Conservation (phyloP, 2,888 invertebrate species). For the Ypsolopha scabrella region DNA sequence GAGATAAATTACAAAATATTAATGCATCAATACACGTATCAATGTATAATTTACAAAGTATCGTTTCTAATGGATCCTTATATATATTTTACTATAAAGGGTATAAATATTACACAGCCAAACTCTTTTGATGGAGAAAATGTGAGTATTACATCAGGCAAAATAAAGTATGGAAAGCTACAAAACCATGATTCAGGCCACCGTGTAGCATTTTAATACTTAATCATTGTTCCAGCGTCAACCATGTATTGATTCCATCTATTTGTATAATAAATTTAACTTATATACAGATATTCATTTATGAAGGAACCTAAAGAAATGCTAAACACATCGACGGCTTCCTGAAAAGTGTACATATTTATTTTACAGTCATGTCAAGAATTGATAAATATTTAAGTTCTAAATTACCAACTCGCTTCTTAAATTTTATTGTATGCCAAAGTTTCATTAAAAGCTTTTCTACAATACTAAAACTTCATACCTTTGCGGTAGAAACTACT, state of each 20-base stretch:
- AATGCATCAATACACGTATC: constrained; percentile 41
- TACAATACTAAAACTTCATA: neutral
- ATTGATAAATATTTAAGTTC: no score
- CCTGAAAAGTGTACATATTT: constrained; percentile 28
- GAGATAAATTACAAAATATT: constrained; percentile 14
- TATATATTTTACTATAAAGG: no score
- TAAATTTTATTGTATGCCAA: no score
- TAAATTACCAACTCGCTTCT: no score
- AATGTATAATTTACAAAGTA: neutral
- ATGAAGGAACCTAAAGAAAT: constrained; percentile 13
- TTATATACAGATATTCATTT: constrained; percentile 10
- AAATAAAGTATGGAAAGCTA: neutral
- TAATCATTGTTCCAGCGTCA: constrained; percentile 55
- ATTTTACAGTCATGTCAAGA: neutral
- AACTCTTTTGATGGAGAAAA: no score
- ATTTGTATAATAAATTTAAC: neutral
- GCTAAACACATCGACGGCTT: constrained; percentile 58
- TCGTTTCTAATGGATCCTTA: no score
- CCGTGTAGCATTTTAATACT: constrained; percentile 5
- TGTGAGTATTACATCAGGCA: no score
- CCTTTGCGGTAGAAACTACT: neutral
- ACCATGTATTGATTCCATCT: constrained; percentile 39
- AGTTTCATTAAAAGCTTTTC: neutral
- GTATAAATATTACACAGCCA: no score
- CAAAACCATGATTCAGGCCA: neutral